A percentile compares a stretch with the other conserved stretches of the same genome.
Evolutionary conservation across 2,113 vertebrate genomes (phyloP).

Genomic region (Charadrius vociferus): DNA sequence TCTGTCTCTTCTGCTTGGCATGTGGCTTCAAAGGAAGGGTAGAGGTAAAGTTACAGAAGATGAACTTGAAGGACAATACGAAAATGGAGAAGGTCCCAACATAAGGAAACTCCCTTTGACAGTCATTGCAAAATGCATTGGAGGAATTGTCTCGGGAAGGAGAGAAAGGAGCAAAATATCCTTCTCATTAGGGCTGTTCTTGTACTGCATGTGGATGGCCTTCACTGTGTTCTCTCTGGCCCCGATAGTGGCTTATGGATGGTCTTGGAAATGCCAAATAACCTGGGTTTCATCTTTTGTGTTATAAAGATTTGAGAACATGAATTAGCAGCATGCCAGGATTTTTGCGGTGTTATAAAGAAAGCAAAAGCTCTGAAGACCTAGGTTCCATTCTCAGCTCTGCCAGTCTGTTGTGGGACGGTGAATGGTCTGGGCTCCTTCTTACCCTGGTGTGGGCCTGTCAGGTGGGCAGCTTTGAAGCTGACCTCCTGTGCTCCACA

Average conservation of each 20-base stretch:
- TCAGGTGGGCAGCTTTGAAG: neutral
- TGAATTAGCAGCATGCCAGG: neutral
- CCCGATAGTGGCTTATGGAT: neutral
- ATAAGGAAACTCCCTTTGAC: neutral
- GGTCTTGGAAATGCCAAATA: neutral
- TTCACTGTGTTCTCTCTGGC: neutral
- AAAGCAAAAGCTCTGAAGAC: neutral
- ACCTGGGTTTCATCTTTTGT: neutral
- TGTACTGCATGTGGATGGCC: neutral
- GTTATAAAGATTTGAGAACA: fast-evolving
- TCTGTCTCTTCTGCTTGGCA: neutral
- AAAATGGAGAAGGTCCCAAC: neutral
- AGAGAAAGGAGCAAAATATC: neutral
- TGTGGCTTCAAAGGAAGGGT: neutral
- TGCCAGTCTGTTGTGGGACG: neutral
- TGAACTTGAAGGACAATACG: neutral
- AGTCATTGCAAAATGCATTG: neutral
- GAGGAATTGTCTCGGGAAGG: neutral
- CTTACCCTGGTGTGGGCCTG: neutral
- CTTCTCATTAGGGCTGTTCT: neutral
- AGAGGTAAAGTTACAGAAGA: neutral
- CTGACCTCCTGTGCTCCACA: neutral
- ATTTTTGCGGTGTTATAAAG: neutral
- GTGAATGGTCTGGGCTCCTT: neutral
- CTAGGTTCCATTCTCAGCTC: neutral